These are phyloP conservation scores for Bombus turneri DNA, from an alignment of 1,140 invertebrate genomes.

Conservation along the genomic window DNA sequence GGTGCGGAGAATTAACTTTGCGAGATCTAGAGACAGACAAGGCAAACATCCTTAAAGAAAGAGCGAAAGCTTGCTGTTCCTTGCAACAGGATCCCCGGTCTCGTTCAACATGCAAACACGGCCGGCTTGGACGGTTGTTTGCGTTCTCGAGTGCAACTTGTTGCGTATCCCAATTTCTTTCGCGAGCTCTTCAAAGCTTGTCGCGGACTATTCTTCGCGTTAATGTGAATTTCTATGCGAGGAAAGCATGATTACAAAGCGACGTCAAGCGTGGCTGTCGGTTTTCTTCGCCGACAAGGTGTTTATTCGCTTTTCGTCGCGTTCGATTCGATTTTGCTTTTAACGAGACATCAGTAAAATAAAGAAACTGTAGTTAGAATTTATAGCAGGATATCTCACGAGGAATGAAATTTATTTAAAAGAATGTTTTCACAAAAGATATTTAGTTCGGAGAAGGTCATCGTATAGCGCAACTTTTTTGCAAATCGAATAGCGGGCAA, in stretches of 20 bases:
- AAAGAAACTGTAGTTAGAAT: neutral
- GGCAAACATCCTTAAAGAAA: conserved; percentile 23
- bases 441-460: too few species aligned
- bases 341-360: neutral
- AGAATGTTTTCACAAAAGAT: too few species aligned
- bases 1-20: neutral
- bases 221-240: conserved; percentile 38
- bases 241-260: conserved; percentile 10
- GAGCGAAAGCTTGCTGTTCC: conserved; percentile 1
- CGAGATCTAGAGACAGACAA: neutral
- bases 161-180: conserved; percentile 52
- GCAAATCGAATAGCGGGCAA: too few species aligned
- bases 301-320: neutral
- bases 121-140: conserved; percentile 39
- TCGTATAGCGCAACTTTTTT: too few species aligned
- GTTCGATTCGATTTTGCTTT: too few species aligned
- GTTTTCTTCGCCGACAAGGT: neutral
- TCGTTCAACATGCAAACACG: conserved; percentile 49
- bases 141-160: conserved; percentile 51
- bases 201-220: conserved; percentile 32
- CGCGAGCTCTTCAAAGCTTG: conserved; percentile 43
- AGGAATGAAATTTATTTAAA: too few species aligned
- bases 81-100: conserved; percentile 33
- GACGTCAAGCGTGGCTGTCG: neutral
- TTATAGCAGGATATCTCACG: too few species aligned